Conservation (phyloP, 1,140 invertebrate species). For the Neodiprion fabricii region DNA sequence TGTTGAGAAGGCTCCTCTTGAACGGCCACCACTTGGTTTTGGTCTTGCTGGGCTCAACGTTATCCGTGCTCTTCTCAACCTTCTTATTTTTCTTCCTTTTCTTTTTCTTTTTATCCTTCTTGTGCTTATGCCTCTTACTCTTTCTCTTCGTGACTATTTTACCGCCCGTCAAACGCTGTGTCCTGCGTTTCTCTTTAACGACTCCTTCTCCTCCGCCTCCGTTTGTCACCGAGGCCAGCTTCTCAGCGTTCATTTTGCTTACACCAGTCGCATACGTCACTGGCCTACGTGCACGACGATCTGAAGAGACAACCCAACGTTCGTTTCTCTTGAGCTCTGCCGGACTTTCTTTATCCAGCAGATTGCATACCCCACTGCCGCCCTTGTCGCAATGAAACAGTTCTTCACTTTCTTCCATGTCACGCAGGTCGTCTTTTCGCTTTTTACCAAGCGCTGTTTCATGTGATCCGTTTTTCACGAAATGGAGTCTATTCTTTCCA, state of each 20-base stretch:
- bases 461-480: no score
- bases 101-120: slow-evolving; percentile 18
- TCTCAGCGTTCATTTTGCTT: background rate
- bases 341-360: no score
- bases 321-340: no score
- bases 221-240: background rate
- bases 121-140: slow-evolving; percentile 26
- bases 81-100: slow-evolving; percentile 1
- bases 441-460: no score
- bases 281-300: background rate
- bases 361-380: no score
- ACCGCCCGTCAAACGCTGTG: background rate
- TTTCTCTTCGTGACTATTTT: slow-evolving; percentile 20
- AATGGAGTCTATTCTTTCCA: no score
- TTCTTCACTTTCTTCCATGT: no score
- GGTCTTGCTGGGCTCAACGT: background rate
- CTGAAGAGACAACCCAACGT: background rate
- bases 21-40: slow-evolving; percentile 26
- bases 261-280: background rate
- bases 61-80: background rate
- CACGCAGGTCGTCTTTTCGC: no score
- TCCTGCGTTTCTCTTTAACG: background rate
- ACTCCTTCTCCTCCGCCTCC: background rate
- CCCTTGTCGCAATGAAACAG: no score
- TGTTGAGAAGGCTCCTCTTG: slow-evolving; percentile 23